Base-by-base conservation (phyloP, 2,888 invertebrate species). In the Dasysyrphus albostriatus region DNA sequence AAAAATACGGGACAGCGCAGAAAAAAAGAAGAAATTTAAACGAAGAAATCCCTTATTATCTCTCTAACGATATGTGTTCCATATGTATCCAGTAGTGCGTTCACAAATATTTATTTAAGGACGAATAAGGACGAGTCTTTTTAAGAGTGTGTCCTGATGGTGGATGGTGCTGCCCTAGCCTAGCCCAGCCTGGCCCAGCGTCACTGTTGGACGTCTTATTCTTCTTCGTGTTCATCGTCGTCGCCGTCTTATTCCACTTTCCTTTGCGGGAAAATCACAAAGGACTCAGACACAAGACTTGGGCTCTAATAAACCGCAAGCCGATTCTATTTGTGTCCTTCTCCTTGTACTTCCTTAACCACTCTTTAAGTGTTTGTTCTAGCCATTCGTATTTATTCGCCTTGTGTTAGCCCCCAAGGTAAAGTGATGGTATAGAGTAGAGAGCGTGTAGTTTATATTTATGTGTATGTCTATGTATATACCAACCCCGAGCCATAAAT, bases 311-410 rank as follows among this genome's bases (percentile, higher is more conserved):
- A 88, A 88, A 88, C 88, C 88, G 83, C 88, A 88, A 83, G 83
- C 87, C 88, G 88, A 88, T 88, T 87, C 87, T 88, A 84, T 87
- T 87, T 87, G 83, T 87, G 87, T 87, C 87, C 87, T 87, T 87
- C 79, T 42, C 14, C 54, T 14, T 42, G 85, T 84, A 81, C 78
- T 88, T 88, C 80, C 83, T 84, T 80, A 88, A 88, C 88, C 88
- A 88, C 88, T 83, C 88, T 88, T 87, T 88, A 88, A 88, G 88
- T 88, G 88, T 88, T 88, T 88, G 88, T 88, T 88, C 83, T 88
- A 88, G 88, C 85, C 83, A 67, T 88, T 88, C 85, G 88, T 83
- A 83, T 84, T 82, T 88, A 74, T 73, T 82, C 84, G 80, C 61
- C 75, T 59, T 79, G 59, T 76, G 77, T 84, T 88, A 81, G 82